These are phyloP conservation scores for Macrochelys suwanniensis DNA, from an alignment of 2,797 vertebrate genomes.

Conservation along the genomic window DNA sequence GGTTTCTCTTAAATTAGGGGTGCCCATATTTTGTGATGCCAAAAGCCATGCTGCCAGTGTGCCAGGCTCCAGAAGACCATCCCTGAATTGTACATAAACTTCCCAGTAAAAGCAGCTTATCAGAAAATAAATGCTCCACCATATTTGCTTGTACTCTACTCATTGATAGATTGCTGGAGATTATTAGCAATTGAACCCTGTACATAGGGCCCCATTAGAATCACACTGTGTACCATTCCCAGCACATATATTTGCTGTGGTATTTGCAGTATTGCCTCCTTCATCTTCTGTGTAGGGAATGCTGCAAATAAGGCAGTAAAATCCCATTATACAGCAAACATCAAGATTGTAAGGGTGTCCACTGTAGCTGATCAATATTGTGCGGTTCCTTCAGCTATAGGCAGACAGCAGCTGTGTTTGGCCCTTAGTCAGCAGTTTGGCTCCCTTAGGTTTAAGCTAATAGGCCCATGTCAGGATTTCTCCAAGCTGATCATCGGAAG, in stretches of 20 bases:
- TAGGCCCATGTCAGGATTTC: background rate
- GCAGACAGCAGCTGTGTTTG: background rate
- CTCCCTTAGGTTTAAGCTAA: background rate
- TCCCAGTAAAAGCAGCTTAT: constrained; percentile 15
- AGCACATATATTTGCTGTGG: background rate
- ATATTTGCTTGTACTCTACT: background rate
- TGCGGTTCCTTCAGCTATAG: rapidly evolving
- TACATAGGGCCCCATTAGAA: background rate
- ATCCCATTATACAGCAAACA: rapidly evolving
- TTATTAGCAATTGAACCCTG: constrained; percentile 31
- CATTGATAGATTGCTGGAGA: background rate
- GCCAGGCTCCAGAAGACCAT: background rate
- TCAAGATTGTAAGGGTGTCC: background rate
- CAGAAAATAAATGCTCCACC: background rate
- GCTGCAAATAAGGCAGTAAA: rapidly evolving
- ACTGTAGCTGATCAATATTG: background rate
- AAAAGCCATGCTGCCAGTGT: background rate
- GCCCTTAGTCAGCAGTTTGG: background rate
- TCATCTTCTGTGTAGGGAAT: background rate
- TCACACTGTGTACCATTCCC: background rate
- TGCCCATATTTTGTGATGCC: background rate
- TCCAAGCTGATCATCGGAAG: rapidly evolving
- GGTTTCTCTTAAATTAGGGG: background rate
- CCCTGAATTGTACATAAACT: background rate
- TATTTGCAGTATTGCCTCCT: background rate